phyloP scores from a whole-genome alignment of 2,888 invertebrate genomes.

The Rhogogaster chlorosoma region DNA sequence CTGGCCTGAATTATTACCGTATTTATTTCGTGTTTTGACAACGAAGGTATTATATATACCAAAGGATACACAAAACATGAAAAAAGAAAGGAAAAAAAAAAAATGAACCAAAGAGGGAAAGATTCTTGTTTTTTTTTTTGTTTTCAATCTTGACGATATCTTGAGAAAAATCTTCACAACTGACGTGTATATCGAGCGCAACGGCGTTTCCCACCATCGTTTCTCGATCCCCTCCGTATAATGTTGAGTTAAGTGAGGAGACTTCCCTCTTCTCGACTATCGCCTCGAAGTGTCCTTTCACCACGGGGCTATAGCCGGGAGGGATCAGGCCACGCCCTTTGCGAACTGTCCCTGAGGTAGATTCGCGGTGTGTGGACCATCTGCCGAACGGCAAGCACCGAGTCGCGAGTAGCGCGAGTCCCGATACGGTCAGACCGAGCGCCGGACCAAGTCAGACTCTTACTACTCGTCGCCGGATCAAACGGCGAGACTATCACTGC shows the following conservation, averaged over 20 bases:
- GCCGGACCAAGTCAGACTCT: constrained; percentile 40
- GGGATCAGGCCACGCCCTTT: constrained; percentile 46
- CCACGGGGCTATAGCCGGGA: neutral
- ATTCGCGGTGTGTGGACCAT: neutral
- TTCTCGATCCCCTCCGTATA: constrained; percentile 35
- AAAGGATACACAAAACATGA: neutral
- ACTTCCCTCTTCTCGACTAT: constrained; percentile 24
- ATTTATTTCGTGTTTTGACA: neutral
- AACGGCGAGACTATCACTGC: constrained; percentile 17
- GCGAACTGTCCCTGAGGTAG: constrained; percentile 25
- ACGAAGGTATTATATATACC: neutral
- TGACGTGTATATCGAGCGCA: neutral
- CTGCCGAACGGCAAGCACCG: neutral
- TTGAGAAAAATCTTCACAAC: neutral
- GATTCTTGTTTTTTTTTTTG: no score
- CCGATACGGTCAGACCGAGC: neutral
- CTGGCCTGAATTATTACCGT: neutral
- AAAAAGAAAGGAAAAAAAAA: neutral
- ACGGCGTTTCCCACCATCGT: constrained; percentile 38
- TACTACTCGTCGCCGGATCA: constrained; percentile 49
- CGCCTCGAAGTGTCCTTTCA: constrained; percentile 17
- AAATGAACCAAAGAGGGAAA: neutral
- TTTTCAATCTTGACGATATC: no score
- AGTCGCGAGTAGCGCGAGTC: constrained; percentile 4
- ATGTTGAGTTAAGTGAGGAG: neutral